These are phyloP conservation scores for Helarctos malayanus DNA, from an alignment of 2,797 vertebrate species.

Conservation along the genomic window DNA sequence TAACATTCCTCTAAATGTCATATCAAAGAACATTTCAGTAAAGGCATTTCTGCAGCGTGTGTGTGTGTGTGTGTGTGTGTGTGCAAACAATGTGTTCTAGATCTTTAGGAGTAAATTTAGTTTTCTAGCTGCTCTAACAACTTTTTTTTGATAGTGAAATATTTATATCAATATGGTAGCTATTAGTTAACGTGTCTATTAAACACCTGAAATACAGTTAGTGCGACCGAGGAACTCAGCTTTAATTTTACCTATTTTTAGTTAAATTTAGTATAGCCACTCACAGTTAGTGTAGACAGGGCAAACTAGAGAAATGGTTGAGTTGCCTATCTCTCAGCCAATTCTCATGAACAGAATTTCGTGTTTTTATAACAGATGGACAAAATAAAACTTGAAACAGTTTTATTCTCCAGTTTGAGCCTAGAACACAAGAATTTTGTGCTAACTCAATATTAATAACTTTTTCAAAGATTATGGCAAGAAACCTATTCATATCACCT, in stretches of 20 bases:
- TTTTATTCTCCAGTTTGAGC: conserved; percentile 28
- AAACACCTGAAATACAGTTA: neutral
- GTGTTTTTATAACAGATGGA: neutral
- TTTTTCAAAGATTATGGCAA: neutral
- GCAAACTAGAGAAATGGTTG: neutral
- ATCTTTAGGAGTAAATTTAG: neutral
- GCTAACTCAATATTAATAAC: neutral
- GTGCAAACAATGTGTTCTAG: neutral
- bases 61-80: accelerated
- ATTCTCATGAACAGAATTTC: neutral
- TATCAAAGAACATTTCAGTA: neutral
- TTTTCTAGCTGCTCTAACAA: neutral
- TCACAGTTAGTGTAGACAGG: neutral
- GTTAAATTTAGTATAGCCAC: neutral
- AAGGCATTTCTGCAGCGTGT: neutral
- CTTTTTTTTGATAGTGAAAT: neutral
- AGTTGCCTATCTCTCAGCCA: neutral
- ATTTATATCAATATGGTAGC: neutral
- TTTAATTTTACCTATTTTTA: conserved; percentile 31
- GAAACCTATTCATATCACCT: neutral
- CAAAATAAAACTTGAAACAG: conserved; percentile 16
- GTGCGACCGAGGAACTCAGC: neutral
- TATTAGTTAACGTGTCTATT: neutral
- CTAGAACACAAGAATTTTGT: neutral
- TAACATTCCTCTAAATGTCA: neutral